phyloP scores from a whole-genome alignment of 2,113 vertebrate genomes.

The Bufo bufo region DNA sequence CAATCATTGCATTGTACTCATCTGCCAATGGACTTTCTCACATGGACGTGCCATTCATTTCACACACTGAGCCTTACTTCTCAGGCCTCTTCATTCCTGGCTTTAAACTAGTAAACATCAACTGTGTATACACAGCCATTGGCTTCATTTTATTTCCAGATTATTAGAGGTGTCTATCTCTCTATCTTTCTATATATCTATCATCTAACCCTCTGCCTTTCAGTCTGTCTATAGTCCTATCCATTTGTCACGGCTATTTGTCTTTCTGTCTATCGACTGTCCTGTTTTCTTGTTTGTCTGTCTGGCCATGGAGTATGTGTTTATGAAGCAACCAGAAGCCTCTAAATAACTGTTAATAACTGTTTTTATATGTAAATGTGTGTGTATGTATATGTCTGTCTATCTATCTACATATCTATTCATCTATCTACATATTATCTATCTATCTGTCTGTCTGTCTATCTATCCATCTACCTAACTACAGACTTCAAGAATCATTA shows the following conservation, averaged over 20 bases:
- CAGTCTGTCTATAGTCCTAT: background rate
- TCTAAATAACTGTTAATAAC: background rate
- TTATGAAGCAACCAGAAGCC: background rate
- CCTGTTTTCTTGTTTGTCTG: background rate
- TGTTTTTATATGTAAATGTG: background rate
- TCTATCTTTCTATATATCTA: background rate
- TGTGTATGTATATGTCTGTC: background rate
- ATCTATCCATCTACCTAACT: background rate
- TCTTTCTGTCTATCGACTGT: background rate
- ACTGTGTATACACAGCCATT: background rate
- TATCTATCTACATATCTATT: too few relatives aligned
- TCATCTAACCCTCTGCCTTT: background rate
- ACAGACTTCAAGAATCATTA: too few relatives aligned
- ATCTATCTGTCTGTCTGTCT: too few relatives aligned
- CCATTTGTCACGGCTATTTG: background rate
- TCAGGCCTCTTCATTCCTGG: conserved; percentile 32
- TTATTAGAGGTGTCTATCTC: background rate
- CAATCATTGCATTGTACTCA: conserved; percentile 40
- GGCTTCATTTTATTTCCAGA: background rate
- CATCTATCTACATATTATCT: too few relatives aligned
- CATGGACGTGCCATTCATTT: conserved; percentile 35
- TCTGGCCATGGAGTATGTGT: background rate
- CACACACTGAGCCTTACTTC: background rate
- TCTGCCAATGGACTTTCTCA: conserved; percentile 34
- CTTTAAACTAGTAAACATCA: background rate